A percentile compares a stretch with the other conserved stretches of the same genome.
These are phyloP conservation scores for Borostomias antarcticus DNA, from an alignment of 2,797 vertebrate genomes.

Conservation along the genomic window DNA sequence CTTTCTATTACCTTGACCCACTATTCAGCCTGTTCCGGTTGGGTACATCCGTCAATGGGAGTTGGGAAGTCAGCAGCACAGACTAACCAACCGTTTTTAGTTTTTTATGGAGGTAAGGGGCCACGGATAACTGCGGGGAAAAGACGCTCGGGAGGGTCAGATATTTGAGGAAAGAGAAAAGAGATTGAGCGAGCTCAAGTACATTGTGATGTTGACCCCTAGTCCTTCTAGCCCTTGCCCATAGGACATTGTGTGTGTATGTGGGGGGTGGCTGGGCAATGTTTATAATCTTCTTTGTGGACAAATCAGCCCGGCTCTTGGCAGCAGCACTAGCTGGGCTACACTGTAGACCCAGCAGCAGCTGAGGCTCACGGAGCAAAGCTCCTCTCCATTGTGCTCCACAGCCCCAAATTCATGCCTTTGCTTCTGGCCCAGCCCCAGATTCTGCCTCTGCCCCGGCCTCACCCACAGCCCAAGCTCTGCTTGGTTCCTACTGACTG, in stretches of 20 bases:
- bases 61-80: background rate
- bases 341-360: conserved; percentile 62
- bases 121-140: conserved; percentile 16
- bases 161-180: too few species aligned
- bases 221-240: background rate
- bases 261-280: conserved; percentile 52
- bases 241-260: conserved; percentile 45
- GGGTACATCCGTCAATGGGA: conserved; percentile 10
- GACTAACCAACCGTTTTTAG: background rate
- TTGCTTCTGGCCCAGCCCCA: too few species aligned
- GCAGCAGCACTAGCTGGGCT: conserved; percentile 43
- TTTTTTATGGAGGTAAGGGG: background rate
- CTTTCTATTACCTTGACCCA: conserved; percentile 31
- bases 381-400: conserved; percentile 52
- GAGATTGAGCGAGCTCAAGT: too few species aligned
- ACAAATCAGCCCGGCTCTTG: conserved; percentile 62
- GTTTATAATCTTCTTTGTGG: conserved; percentile 61
- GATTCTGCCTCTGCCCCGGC: conserved; percentile 23
- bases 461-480: conserved; percentile 23
- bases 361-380: conserved; percentile 57
- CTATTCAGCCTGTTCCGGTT: conserved; percentile 10
- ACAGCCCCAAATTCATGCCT: conserved; percentile 8
- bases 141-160: background rate
- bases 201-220: background rate
- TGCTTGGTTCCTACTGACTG: too few species aligned